Evolutionary conservation across 2,113 vertebrate genomes (phyloP).

Genomic region (Condylura cristata): DNA sequence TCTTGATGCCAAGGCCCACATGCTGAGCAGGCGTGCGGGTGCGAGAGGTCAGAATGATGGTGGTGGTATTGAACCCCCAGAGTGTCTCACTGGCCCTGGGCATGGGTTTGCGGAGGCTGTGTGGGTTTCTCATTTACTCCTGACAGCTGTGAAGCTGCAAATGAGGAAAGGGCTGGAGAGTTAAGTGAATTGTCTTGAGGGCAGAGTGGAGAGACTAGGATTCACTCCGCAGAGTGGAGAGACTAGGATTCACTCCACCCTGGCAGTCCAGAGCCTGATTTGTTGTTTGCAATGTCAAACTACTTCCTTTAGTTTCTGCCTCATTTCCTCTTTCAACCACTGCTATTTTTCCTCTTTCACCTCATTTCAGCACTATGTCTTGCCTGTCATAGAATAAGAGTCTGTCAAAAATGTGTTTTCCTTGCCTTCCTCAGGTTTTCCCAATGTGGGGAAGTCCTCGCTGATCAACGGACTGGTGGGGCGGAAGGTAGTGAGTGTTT

Average conservation of each 20-base stretch:
- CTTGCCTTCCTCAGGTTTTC: conserved; percentile 87
- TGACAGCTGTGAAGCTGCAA: not conserved
- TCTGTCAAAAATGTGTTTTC: not conserved
- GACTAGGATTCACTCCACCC: not conserved
- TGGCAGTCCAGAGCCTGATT: not conserved
- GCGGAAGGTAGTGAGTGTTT: conserved; percentile 94
- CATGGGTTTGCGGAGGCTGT: not conserved
- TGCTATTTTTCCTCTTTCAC: too few relatives aligned
- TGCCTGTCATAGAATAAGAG: not conserved
- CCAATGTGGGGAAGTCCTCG: conserved; percentile 95
- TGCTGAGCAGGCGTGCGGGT: not conserved
- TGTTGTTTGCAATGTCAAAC: not conserved
- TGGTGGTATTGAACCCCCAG: not conserved
- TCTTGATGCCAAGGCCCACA: not conserved
- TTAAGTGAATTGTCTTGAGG: not conserved
- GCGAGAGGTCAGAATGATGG: not conserved
- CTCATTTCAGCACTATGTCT: accelerated
- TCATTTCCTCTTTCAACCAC: not conserved
- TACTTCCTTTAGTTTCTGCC: not conserved
- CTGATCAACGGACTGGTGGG: conserved; percentile 94
- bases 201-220: not conserved
- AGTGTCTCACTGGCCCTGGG: not conserved
- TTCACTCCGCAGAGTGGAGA: not conserved
- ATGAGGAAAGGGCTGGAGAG: not conserved
- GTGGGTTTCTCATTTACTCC: not conserved